phyloP scores from a whole-genome alignment of 2,888 invertebrate species.

The Hymenopus coronatus region DNA sequence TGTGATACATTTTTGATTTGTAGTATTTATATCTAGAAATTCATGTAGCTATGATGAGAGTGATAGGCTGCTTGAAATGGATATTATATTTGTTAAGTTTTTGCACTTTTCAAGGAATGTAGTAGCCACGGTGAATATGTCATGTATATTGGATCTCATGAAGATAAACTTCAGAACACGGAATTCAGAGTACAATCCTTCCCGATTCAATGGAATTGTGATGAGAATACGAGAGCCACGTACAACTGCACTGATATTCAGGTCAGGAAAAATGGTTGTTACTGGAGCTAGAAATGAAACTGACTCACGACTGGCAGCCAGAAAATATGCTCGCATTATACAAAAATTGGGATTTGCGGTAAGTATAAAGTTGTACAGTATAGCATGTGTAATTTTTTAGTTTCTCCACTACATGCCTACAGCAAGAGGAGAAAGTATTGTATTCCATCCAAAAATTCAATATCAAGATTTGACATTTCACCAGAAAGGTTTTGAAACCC shows the following conservation, averaged over 20 bases:
- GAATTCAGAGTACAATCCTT: slow-evolving; percentile 81
- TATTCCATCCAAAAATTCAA: too few species aligned
- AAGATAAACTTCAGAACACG: slow-evolving; percentile 75
- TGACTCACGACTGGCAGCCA: slow-evolving; percentile 71
- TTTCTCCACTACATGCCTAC: too few species aligned
- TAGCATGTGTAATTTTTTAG: background rate
- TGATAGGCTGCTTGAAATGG: background rate
- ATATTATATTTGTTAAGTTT: background rate
- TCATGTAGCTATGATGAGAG: background rate
- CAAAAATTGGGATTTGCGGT: slow-evolving; percentile 78
- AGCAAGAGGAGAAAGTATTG: too few species aligned
- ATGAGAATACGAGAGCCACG: slow-evolving; percentile 80
- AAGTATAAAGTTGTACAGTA: slow-evolving; percentile 41
- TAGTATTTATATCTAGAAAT: background rate
- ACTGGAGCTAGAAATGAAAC: slow-evolving; percentile 77
- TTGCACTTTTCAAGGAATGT: slow-evolving; percentile 62
- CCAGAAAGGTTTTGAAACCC: background rate
- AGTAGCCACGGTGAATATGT: slow-evolving; percentile 74
- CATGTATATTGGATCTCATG: slow-evolving; percentile 67
- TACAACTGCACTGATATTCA: slow-evolving; percentile 71
- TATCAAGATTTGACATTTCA: background rate
- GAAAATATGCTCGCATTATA: slow-evolving; percentile 79
- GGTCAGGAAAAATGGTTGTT: slow-evolving; percentile 79
- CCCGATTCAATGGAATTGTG: slow-evolving; percentile 76
- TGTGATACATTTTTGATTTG: background rate